Evolutionary conservation across 30 jellyfish, hydroid and myxozoan genomes (phyloP), one percentile per base, ranked within the genome.

Genomic region (Chironex yamaguchii): DNA sequence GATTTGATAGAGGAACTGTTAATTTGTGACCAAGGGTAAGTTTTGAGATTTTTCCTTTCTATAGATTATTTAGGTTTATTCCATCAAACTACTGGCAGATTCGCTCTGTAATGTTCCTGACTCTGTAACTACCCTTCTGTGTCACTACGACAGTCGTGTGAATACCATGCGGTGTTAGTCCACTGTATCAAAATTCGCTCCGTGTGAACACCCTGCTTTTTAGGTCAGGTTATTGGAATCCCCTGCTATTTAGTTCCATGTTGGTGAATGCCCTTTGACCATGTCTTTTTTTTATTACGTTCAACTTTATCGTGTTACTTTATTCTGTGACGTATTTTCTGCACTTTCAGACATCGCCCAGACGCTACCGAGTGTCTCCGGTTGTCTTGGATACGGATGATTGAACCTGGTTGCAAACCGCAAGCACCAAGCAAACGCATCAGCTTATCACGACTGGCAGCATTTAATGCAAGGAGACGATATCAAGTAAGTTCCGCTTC

Each of bases 401-500:
- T 86, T 20, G 97, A 94, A 53, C 94, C 96, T 49, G 81, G 96
- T 73, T 73, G 67, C 64, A 86, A 82, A 69, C 93, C 93, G 42
- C 93, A 89, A 63, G 95, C 97, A 2, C 36, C 82, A 33, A 85
- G 85, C 21, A 91, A 81, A 33, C 73, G 97, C 62, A 95, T 95
- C 26, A 82, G 92, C 17, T 68, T 95, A 64, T 95, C 99, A 4
- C 88, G 99, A 28, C 73, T 95, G 42, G 99, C 99, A 4, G 99
- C 99, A 62, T 95, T 95, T 70, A 95, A 95, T 79, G 99, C 99
- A 12, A 88, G 99, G 71, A 75, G 99, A 34, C 63, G 97, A n/a
- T 95, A 89, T 53, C 97, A 95, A 86, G 96, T 86, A 65, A 2
- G 85, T 17, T 42, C 13, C 17, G 58, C 17, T 42, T 42, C 17